Evolutionary conservation across 2,797 vertebrate species (phyloP).

Genomic region (Pogoniulus pusillus): DNA sequence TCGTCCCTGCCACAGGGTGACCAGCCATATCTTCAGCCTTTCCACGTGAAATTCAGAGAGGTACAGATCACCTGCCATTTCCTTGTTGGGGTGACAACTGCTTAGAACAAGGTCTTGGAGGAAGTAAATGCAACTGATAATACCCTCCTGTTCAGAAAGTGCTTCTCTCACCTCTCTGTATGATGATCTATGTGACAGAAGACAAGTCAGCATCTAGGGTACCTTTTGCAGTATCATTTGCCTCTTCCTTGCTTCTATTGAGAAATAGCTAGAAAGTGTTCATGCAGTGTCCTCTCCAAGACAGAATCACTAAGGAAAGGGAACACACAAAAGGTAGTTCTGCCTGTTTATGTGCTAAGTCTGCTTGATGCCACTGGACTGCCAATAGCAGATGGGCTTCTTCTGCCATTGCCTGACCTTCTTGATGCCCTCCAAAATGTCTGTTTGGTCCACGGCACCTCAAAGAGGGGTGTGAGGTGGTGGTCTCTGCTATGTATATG

Average conservation of each 20-base stretch:
- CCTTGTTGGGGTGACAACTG: not conserved
- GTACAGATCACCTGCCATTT: not conserved
- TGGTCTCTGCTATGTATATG: not conserved
- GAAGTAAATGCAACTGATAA: not conserved
- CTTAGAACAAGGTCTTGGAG: not conserved
- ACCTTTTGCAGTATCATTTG: not conserved
- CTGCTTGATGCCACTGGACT: not conserved
- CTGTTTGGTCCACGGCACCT: not conserved
- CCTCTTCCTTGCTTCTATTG: not conserved
- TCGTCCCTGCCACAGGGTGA: not conserved
- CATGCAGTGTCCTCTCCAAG: not conserved
- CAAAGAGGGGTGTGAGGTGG: not conserved
- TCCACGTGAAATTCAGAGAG: not conserved
- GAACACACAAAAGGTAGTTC: not conserved
- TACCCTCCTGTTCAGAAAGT: not conserved
- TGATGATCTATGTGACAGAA: not conserved
- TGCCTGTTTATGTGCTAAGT: not conserved
- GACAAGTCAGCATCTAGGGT: rapidly evolving
- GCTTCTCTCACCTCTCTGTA: not conserved
- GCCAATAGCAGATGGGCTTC: not conserved
- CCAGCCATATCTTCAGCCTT: not conserved
- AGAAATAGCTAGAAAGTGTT: not conserved
- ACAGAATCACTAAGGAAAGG: not conserved
- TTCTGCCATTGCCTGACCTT: not conserved
- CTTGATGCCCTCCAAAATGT: not conserved